These are phyloP conservation scores for Novumbra hubbsi DNA, from an alignment of 2,797 vertebrate species.

Conservation along the genomic window DNA sequence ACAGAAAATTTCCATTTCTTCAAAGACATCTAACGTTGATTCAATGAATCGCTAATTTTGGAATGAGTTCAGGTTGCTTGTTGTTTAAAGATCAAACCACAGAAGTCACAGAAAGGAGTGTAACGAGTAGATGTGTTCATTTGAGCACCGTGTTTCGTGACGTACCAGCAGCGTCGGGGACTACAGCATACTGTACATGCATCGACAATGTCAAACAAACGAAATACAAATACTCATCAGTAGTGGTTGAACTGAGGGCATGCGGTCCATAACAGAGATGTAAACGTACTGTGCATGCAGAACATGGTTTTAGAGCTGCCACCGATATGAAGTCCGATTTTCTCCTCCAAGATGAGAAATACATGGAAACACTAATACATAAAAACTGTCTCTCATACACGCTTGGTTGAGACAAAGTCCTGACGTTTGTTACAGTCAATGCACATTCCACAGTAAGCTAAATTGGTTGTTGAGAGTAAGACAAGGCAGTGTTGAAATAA, in stretches of 20 bases:
- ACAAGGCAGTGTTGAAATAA: background rate
- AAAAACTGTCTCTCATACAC: slow-evolving; percentile 21
- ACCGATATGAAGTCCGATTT: slow-evolving; percentile 21
- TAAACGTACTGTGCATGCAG: slow-evolving; percentile 23
- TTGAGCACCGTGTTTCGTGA: slow-evolving; percentile 40
- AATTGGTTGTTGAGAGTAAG: background rate
- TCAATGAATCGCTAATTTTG: background rate
- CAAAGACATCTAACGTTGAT: background rate
- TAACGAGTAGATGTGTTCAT: slow-evolving; percentile 8
- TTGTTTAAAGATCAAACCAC: slow-evolving; percentile 23
- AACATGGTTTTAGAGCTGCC: slow-evolving; percentile 42
- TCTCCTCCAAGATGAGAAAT: slow-evolving; percentile 13
- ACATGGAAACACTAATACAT: slow-evolving; percentile 28
- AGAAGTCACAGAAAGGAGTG: slow-evolving; percentile 28
- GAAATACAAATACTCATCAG: slow-evolving; percentile 42
- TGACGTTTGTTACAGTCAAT: slow-evolving; percentile 1
- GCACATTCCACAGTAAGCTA: background rate
- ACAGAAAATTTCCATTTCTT: background rate
- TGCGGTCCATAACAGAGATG: slow-evolving; percentile 7
- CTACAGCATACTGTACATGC: slow-evolving; percentile 30
- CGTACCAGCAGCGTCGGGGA: slow-evolving; percentile 42
- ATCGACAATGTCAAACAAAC: slow-evolving; percentile 28
- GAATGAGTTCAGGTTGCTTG: background rate
- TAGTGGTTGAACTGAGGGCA: slow-evolving; percentile 44
- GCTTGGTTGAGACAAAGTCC: slow-evolving; percentile 4